Percentiles rank a stretch among this genome's conserved stretches.
phyloP scores from a whole-genome alignment of 2,113 vertebrate genomes.

The Progne subis region DNA sequence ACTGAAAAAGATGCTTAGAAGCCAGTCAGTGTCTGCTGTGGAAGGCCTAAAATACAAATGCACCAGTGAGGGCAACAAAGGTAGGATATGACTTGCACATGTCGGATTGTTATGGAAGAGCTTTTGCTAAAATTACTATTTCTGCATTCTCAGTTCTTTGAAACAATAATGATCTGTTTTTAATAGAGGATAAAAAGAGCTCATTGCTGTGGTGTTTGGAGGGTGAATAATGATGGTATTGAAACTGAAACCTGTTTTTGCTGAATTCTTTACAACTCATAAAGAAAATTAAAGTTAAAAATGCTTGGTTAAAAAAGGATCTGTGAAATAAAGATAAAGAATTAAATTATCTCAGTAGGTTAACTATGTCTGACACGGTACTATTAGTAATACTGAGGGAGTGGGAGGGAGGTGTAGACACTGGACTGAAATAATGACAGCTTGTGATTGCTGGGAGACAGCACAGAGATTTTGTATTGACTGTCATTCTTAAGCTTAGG shows the following conservation, averaged over 20 bases:
- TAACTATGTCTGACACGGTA: neutral
- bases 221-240: neutral
- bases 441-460: neutral
- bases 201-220: neutral
- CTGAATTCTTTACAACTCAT: neutral
- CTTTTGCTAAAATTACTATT: neutral
- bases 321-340: neutral
- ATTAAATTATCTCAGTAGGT: neutral
- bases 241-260: neutral
- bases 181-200: neutral
- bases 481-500: neutral
- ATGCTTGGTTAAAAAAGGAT: neutral
- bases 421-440: neutral
- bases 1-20: constrained; percentile 81
- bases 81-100: neutral
- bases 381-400: neutral
- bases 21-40: constrained; percentile 88
- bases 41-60: constrained; percentile 80
- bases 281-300: neutral
- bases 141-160: neutral
- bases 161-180: neutral
- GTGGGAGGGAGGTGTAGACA: neutral
- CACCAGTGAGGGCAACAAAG: constrained; percentile 67
- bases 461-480: neutral
- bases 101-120: neutral